Base-by-base conservation (phyloP, 2,113 vertebrate genomes). In the Hiodon alosoides region DNA sequence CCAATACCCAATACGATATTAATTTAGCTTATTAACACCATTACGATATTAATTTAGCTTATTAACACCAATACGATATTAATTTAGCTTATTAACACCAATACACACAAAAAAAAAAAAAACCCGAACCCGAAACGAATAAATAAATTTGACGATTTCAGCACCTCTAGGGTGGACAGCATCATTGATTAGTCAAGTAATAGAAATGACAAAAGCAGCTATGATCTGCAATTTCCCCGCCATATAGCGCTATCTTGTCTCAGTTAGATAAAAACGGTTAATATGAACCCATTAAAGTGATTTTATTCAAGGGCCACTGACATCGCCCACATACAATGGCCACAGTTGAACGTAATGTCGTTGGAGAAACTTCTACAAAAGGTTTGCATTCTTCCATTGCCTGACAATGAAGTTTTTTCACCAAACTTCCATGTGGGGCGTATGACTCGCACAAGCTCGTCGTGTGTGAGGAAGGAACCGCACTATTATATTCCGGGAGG, bases 401-500 rank as follows among this genome's bases (percentile, higher is more conserved):
- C 65, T 73, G 75, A 47, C 75, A n/a, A n/a, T 79, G 50, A 85
- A 90, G 67, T 47, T 89, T 90, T 31, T 83, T 80, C 88, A 88
- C 87, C 85, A 90, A 91, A 90, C 91, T 94, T 94, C 93, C 90
- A 90, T 93, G 86, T 90, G 90, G 88, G 91, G 87, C 86, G 80
- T 86, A 91, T 93, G 91, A 91, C 90, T 93, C 89, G 89, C 93
- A 93, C 91, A 90, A 91, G 91, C 93, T 93, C 91, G 93, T 93
- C 88, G 90, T 11, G 11, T 57, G 91, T 85, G 90, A 94, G 92
- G 93, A 94, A 94, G 92, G 87, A 93, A 93, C 92, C 92, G 92
- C 93, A 93, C 92, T 91, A 90, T 92, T 91, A 90, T 94, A 94
- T 94, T 96, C 95, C 96, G 94, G 94, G 93, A 98, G 96, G 95